phyloP scores from a whole-genome alignment of 2,113 vertebrate species.

The Entosphenus tridentatus region DNA sequence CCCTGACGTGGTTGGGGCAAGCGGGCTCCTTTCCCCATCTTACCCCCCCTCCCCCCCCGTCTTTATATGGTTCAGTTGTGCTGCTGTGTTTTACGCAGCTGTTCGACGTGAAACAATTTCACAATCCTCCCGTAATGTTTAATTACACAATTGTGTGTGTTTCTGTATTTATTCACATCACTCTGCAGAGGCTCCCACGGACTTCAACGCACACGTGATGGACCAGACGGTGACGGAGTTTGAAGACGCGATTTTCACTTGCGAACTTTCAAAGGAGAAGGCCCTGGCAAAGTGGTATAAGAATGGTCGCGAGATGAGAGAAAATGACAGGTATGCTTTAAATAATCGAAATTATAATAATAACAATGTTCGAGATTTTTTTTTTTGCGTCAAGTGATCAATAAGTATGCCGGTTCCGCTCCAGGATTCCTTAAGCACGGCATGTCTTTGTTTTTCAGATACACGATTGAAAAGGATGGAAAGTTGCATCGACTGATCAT shows the following conservation, averaged over 20 bases:
- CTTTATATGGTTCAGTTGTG: too few species aligned
- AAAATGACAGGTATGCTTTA: slow-evolving; percentile 52
- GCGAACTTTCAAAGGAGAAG: slow-evolving; percentile 76
- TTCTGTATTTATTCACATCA: background rate
- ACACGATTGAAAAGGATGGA: slow-evolving; percentile 71
- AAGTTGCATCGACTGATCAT: slow-evolving; percentile 48
- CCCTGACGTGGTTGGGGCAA: too few species aligned
- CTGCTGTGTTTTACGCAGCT: too few species aligned
- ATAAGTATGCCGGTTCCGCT: too few species aligned
- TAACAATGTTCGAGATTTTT: background rate
- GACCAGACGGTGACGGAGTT: slow-evolving; percentile 92
- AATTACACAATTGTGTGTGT: too few species aligned
- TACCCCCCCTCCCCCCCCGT: too few species aligned
- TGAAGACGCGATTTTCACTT: slow-evolving; percentile 69
- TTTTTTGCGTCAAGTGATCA: background rate
- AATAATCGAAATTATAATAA: slow-evolving; percentile 8
- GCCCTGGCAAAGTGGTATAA: slow-evolving; percentile 68
- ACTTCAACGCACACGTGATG: slow-evolving; percentile 53
- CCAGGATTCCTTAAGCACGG: background rate
- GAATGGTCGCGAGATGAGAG: slow-evolving; percentile 72
- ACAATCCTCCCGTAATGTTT: too few species aligned
- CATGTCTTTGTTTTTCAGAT: slow-evolving; percentile 25
- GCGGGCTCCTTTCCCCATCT: too few species aligned
- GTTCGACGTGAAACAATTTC: too few species aligned
- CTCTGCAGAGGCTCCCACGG: slow-evolving; percentile 56